A percentile compares a stretch with the other conserved stretches of the same genome.
Conservation (phyloP, 2,113 vertebrate species). For the Amphilophus citrinellus region DNA sequence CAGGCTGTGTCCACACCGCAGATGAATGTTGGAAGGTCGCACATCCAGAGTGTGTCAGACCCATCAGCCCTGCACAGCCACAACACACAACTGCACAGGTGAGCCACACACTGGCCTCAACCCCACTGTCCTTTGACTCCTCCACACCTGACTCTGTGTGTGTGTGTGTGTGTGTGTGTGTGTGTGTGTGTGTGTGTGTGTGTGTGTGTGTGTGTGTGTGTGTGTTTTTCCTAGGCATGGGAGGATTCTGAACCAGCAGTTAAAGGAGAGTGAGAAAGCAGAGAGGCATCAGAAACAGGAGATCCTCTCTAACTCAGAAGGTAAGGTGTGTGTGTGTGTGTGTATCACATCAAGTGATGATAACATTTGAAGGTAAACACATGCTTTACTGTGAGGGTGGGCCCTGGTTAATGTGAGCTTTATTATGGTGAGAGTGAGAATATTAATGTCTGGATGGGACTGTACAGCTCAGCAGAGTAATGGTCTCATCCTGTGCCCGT, state of each 20-base stretch:
- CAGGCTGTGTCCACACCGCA: slow-evolving; percentile 80
- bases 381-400: fast-evolving
- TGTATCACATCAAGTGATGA: background rate
- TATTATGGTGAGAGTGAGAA: background rate
- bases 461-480: background rate
- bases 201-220: background rate
- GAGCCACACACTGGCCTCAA: background rate
- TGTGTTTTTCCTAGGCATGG: slow-evolving; percentile 78
- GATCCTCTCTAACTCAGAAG: slow-evolving; percentile 78
- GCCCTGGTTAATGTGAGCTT: background rate
- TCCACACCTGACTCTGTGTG: background rate
- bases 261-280: slow-evolving; percentile 80
- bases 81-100: slow-evolving; percentile 89
- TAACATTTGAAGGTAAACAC: background rate
- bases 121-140: fast-evolving
- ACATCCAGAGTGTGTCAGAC: slow-evolving; percentile 82
- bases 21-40: slow-evolving; percentile 56
- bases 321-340: slow-evolving; percentile 72
- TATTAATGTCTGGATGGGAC: background rate
- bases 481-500: background rate
- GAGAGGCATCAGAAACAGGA: slow-evolving; percentile 69
- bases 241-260: slow-evolving; percentile 86
- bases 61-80: slow-evolving; percentile 85
- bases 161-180: background rate
- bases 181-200: no score